Conservation (phyloP, 2,113 vertebrate genomes). For the Neogale vison region DNA sequence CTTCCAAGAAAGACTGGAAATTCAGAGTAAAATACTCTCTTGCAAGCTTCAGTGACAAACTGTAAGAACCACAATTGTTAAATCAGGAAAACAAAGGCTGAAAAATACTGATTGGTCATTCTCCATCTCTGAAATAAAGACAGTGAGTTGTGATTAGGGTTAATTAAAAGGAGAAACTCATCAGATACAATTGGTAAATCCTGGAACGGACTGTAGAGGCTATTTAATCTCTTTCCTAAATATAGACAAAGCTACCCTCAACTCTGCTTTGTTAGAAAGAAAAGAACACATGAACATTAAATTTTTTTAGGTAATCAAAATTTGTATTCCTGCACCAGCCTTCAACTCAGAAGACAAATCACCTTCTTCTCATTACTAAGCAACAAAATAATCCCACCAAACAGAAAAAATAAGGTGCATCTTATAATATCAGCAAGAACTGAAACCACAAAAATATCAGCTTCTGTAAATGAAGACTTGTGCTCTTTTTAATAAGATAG, state of each 20-base stretch:
- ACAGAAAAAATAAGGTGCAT: neutral
- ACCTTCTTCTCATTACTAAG: neutral
- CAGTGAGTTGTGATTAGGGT: neutral
- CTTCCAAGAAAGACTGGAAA: neutral
- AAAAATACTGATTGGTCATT: neutral
- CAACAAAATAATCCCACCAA: neutral
- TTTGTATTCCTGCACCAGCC: neutral
- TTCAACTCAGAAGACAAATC: neutral
- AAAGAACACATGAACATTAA: neutral
- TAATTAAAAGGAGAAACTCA: constrained; percentile 23
- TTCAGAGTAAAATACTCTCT: neutral
- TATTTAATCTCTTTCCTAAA: constrained; percentile 6
- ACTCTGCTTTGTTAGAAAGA: neutral
- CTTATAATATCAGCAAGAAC: neutral
- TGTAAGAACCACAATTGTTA: neutral
- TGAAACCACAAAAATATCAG: neutral
- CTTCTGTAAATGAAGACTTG: neutral
- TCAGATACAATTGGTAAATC: constrained; percentile 22
- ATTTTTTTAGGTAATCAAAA: neutral
- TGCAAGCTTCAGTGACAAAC: neutral
- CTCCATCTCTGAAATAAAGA: neutral
- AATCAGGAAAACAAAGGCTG: neutral
- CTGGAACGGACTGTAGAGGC: neutral
- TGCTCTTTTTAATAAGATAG: neutral
- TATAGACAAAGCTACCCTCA: neutral